phyloP scores from a whole-genome alignment of 2,113 vertebrate genomes.

The Coregonus clupeaformis region DNA sequence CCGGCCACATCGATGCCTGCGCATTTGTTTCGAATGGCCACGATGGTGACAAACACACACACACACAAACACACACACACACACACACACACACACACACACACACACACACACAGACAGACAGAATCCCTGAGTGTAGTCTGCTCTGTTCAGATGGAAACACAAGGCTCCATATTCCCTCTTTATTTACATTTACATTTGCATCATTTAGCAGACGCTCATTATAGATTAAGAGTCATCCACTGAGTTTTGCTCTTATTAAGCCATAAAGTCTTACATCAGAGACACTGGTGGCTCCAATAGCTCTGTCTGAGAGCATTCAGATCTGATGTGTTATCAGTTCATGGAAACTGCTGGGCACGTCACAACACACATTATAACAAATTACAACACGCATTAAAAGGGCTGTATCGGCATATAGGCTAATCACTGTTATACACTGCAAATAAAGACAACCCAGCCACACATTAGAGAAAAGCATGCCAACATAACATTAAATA shows the following conservation, averaged over 20 bases:
- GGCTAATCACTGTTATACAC: too few relatives aligned
- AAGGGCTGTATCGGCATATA: too few relatives aligned
- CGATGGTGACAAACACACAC: not conserved
- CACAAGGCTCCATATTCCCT: not conserved
- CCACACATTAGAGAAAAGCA: too few relatives aligned
- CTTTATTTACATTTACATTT: too few relatives aligned
- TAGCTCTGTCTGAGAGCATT: constrained; percentile 4
- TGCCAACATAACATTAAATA: too few relatives aligned
- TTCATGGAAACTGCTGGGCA: not conserved
- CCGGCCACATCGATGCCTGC: too few relatives aligned
- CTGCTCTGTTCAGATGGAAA: not conserved
- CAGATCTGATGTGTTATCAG: constrained; percentile 3
- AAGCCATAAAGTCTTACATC: constrained; percentile 3
- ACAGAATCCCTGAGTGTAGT: not conserved
- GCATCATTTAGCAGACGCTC: too few relatives aligned
- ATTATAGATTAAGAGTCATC: too few relatives aligned
- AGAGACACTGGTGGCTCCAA: constrained; percentile 7
- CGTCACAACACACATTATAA: too few relatives aligned
- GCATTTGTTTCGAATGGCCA: too few relatives aligned
- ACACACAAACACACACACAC: not conserved
- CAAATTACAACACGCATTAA: too few relatives aligned
- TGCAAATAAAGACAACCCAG: too few relatives aligned
- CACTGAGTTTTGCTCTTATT: not conserved
- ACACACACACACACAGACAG: not conserved
- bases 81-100: constrained; percentile 2